Evolutionary conservation across 37 sponge, comb jelly and placozoan genomes (phyloP), one percentile per base, ranked within the genome.

Genomic region (Hormiphora californensis): DNA sequence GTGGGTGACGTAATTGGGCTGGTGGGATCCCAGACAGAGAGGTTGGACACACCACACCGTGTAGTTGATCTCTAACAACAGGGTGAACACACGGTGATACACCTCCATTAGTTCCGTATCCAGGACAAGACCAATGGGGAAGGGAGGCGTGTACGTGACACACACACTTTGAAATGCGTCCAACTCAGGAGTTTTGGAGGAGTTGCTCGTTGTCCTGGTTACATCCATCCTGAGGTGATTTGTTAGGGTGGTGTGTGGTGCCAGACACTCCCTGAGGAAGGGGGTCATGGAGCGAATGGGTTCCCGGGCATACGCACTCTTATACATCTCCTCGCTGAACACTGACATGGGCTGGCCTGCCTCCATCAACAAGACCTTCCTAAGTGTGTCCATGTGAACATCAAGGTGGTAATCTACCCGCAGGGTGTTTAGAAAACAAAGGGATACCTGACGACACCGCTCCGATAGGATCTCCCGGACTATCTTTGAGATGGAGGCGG

Each of bases 261-360:
- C 9, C 81, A 73, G 40, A 46, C 81, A 73, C 81, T 73, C 81
- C 46, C 81, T 21, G 46, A 73, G 44, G 46, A 73, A 73, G 2
- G 35, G 81, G 2, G 81, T 73, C 81, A 73, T 73, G 15, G 39
- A n/a, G 1, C 44, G 41, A 4, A 73, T 15, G 39, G 81, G 40
- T n/a, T 73, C 81, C 40, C 81, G 46, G 23, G 46, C 9, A 17
- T 73, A 73, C 23, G 43, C 81, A 46, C 43, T 46, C 22, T 73
- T 73, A 28, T 43, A 73, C 27, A 73, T 17, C 25, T 73, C 81
- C 27, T 73, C 81, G 46, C 81, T 43, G 81, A 73, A 73, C 5
- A 36, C 43, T 23, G 81, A 73, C 81, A 73, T 73, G 81, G 81
- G 81, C 4, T 36, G 81, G 23, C 81, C 81, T 36, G 81, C 81